These are phyloP conservation scores for Hemiscyllium ocellatum DNA, from an alignment of 2,113 vertebrate genomes.

Conservation along the genomic window DNA sequence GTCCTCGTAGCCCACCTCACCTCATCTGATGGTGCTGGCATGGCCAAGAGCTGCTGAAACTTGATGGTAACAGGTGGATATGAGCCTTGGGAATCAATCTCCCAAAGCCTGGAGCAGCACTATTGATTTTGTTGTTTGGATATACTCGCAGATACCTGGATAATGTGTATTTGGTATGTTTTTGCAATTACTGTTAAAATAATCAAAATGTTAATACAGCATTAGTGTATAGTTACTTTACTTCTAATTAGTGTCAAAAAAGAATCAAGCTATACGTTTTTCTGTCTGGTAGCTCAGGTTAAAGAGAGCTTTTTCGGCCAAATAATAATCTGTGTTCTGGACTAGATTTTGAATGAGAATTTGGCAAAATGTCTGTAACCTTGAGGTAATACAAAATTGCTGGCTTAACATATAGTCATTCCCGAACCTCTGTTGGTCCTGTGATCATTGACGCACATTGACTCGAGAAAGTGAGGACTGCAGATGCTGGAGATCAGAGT, in stretches of 20 bases:
- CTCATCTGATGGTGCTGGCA: not conserved
- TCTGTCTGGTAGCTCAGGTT: not conserved
- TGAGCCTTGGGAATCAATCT: slow-evolving; percentile 23
- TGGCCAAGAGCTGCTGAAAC: slow-evolving; percentile 4
- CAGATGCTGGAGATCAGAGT: too few relatives aligned
- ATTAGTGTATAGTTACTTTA: not conserved
- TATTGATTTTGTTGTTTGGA: slow-evolving; percentile 17
- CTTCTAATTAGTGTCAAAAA: not conserved
- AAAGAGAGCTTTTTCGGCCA: not conserved
- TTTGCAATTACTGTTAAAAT: not conserved
- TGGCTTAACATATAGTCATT: not conserved
- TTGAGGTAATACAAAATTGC: not conserved
- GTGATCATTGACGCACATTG: not conserved
- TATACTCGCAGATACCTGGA: not conserved
- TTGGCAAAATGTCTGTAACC: not conserved
- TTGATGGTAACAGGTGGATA: not conserved
- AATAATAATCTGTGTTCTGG: not conserved
- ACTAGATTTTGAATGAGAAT: not conserved
- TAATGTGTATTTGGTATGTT: not conserved
- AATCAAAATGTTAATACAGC: not conserved
- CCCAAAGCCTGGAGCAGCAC: not conserved
- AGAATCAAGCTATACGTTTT: not conserved
- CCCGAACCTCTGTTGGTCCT: not conserved
- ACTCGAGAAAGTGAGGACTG: not conserved
- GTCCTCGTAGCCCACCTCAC: not conserved